Conservation (phyloP, 2,797 vertebrate genomes). For the Falco naumanni region DNA sequence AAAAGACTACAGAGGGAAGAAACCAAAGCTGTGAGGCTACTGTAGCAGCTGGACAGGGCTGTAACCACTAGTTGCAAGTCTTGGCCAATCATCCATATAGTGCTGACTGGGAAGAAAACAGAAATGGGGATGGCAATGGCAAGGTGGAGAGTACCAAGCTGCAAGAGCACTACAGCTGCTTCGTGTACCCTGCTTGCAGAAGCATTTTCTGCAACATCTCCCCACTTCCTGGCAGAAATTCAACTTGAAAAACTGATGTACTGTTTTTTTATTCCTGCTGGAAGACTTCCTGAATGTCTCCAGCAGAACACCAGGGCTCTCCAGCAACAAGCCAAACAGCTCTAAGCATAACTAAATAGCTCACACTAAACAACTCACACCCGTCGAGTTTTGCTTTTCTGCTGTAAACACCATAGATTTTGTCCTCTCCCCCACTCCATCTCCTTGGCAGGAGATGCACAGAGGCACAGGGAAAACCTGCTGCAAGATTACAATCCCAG, state of each 20-base stretch:
- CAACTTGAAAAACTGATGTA: neutral
- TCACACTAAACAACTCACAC: neutral
- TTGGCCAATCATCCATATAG: neutral
- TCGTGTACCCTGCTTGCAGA: neutral
- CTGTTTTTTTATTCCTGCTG: neutral
- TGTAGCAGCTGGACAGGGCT: neutral
- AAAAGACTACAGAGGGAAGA: neutral
- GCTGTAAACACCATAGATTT: neutral
- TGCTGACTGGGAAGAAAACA: neutral
- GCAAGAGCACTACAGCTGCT: neutral
- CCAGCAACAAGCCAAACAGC: neutral
- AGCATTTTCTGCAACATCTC: neutral
- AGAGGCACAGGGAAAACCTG: neutral
- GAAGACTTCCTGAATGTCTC: neutral
- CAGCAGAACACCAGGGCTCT: neutral
- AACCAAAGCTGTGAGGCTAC: neutral
- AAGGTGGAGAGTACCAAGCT: neutral
- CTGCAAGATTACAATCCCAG: neutral
- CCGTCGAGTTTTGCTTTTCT: neutral
- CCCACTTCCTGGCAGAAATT: neutral
- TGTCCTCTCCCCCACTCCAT: accelerated
- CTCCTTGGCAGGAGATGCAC: neutral
- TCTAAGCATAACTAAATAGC: neutral
- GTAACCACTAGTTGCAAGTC: neutral
- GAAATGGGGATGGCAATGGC: neutral